Evolutionary conservation across 2,797 vertebrate genomes (phyloP).

Genomic region (Alosa sapidissima): DNA sequence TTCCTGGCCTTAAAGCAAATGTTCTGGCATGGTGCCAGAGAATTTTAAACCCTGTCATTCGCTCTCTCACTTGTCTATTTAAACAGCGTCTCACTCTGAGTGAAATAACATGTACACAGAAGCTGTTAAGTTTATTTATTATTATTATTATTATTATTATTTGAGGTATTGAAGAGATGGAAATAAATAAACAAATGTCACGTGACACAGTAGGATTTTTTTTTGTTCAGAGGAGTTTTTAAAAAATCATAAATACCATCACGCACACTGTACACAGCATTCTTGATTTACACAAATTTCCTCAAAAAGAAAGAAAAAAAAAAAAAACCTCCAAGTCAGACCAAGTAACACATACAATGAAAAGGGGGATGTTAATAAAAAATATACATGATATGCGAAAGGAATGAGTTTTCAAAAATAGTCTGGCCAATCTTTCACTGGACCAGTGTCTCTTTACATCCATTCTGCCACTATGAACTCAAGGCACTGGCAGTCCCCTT

Average conservation of each 20-base stretch:
- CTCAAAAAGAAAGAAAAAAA: background rate
- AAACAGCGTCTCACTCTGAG: background rate
- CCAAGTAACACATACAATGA: background rate
- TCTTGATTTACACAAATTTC: background rate
- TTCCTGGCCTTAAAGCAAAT: too few species aligned
- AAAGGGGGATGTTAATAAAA: background rate
- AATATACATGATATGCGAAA: background rate
- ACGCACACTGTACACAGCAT: background rate
- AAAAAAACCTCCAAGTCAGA: background rate
- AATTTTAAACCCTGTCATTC: too few species aligned
- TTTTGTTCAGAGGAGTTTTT: background rate
- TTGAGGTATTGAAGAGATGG: constrained; percentile 13
- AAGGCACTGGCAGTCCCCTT: constrained; percentile 18
- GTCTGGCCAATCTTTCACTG: constrained; percentile 11
- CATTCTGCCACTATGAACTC: constrained; percentile 12
- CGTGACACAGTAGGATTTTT: background rate
- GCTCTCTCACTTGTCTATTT: background rate
- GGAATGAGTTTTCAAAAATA: constrained; percentile 13
- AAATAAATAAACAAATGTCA: constrained; percentile 19
- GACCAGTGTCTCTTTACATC: constrained; percentile 18
- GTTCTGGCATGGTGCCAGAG: too few species aligned
- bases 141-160: background rate
- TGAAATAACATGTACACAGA: background rate
- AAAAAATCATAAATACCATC: constrained; percentile 8
- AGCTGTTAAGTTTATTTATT: background rate